These are phyloP conservation scores for Chironomus tepperi DNA, from an alignment of 1,140 invertebrate genomes.

Conservation along the genomic window DNA sequence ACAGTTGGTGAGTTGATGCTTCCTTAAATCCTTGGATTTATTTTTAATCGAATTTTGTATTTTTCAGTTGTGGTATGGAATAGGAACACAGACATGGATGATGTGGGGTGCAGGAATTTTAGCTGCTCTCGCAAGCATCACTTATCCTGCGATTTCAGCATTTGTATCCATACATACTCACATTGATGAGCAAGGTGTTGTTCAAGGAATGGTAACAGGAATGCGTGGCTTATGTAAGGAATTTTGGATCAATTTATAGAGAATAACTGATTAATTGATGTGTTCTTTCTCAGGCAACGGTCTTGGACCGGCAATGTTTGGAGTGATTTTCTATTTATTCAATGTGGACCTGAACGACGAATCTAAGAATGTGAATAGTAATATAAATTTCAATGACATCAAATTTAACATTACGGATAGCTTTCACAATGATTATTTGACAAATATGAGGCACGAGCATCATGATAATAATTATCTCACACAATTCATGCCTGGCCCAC, in stretches of 20 bases:
- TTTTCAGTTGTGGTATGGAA: background rate
- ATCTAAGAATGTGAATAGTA: conserved; percentile 33
- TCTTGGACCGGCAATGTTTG: conserved; percentile 89
- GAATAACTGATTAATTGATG: conserved; percentile 42
- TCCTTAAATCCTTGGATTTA: conserved; percentile 52
- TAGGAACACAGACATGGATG: background rate
- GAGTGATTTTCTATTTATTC: conserved; percentile 97
- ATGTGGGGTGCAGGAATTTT: conserved; percentile 46
- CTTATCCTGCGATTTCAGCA: conserved; percentile 98
- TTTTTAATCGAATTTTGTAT: background rate
- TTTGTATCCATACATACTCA: conserved; percentile 96
- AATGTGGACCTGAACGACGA: conserved; percentile 91
- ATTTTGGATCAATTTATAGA: conserved; percentile 56
- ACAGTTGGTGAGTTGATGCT: conserved; percentile 51
- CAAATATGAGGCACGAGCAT: background rate
- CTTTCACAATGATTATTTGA: conserved; percentile 26
- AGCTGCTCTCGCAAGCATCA: conserved; percentile 88
- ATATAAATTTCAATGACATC: conserved; percentile 23
- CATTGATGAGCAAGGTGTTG: conserved; percentile 93
- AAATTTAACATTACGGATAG: background rate
- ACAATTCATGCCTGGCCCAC: conserved; percentile 90
- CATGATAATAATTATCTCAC: conserved; percentile 32
- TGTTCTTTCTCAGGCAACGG: conserved; percentile 79
- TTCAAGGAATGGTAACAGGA: conserved; percentile 97
- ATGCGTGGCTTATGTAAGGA: conserved; percentile 90